A percentile compares a stretch with the other conserved stretches of the same genome.
phyloP scores from a whole-genome alignment of 2,113 vertebrate genomes.

The Caracal caracal region DNA sequence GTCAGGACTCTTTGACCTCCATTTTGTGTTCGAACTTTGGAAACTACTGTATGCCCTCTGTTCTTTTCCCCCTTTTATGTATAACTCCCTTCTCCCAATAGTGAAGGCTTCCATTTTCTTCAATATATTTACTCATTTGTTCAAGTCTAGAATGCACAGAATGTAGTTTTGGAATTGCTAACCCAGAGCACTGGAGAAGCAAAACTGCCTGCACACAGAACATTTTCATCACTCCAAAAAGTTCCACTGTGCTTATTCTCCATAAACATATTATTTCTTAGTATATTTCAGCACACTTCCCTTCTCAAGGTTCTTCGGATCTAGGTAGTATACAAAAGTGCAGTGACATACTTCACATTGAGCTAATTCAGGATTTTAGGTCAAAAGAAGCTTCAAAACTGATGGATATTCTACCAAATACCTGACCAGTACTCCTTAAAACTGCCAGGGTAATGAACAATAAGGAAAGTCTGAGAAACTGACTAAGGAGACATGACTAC shows the following conservation, averaged over 20 bases:
- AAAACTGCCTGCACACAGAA: background rate
- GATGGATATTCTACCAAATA: background rate
- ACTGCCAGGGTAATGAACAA: background rate
- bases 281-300: background rate
- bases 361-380: slow-evolving; percentile 1
- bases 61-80: background rate
- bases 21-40: background rate
- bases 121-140: background rate
- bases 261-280: background rate
- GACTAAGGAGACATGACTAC: background rate
- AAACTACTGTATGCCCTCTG: background rate
- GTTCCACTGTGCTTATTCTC: background rate
- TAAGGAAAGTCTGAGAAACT: slow-evolving; percentile 8
- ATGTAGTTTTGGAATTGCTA: background rate
- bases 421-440: background rate
- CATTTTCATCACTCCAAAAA: background rate
- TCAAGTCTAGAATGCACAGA: background rate
- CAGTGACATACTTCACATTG: background rate
- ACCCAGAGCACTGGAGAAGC: background rate
- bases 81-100: background rate
- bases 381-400: background rate
- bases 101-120: background rate
- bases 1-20: background rate
- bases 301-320: slow-evolving; percentile 1
- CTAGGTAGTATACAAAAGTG: background rate